These are phyloP conservation scores for Zonotrichia albicollis DNA, from an alignment of 2,797 vertebrate genomes.

Conservation along the genomic window DNA sequence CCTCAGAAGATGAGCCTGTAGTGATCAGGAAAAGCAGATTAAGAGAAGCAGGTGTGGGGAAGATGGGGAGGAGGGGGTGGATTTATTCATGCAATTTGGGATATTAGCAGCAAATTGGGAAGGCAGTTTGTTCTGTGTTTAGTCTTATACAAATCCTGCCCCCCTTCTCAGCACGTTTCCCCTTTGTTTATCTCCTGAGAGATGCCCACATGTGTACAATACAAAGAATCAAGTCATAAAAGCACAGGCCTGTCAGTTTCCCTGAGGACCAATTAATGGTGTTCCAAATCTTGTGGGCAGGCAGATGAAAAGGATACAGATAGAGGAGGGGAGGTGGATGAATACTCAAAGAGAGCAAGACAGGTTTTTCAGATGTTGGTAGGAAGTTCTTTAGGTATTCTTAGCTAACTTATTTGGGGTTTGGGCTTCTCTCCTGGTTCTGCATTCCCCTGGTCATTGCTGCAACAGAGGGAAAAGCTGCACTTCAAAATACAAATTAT, in stretches of 20 bases:
- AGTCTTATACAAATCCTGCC: constrained; percentile 80
- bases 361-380: constrained; percentile 83
- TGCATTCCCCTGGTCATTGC: neutral
- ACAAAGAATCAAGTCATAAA: constrained; percentile 87
- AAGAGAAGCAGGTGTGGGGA: constrained; percentile 56
- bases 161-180: constrained; percentile 73
- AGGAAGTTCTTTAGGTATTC: constrained; percentile 88
- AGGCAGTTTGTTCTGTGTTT: constrained; percentile 60
- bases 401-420: constrained; percentile 85
- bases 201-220: constrained; percentile 86
- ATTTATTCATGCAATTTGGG: constrained; percentile 71
- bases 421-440: constrained; percentile 37
- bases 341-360: constrained; percentile 82
- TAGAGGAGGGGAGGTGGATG: constrained; percentile 73
- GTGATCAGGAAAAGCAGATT: constrained; percentile 72
- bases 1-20: constrained; percentile 63
- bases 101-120: constrained; percentile 69
- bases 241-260: constrained; percentile 86
- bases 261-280: constrained; percentile 94
- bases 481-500: constrained; percentile 68
- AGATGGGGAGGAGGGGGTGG: neutral
- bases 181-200: constrained; percentile 89
- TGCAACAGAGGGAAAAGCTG: constrained; percentile 31
- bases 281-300: constrained; percentile 90
- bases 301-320: constrained; percentile 90